phyloP scores from a whole-genome alignment of 2,113 vertebrate genomes.

The Tyto alba region DNA sequence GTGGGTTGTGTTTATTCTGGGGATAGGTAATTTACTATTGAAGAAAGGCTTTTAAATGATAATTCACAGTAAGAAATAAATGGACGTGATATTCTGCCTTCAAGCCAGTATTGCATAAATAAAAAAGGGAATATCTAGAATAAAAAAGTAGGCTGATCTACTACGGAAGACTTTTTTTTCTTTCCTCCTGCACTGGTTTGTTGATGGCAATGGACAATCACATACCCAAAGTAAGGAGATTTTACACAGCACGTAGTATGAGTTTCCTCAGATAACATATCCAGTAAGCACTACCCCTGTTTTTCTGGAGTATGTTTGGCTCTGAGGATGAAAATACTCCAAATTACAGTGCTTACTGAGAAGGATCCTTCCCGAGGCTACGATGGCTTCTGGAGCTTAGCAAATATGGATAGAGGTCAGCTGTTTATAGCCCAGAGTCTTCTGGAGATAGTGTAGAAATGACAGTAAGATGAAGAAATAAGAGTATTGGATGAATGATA shows the following conservation, averaged over 20 bases:
- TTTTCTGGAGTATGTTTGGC: neutral
- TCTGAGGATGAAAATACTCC: neutral
- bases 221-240: neutral
- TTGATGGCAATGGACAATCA: neutral
- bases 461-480: neutral
- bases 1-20: neutral
- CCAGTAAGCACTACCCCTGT: neutral
- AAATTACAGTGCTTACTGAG: neutral
- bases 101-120: neutral
- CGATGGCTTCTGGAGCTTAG: neutral
- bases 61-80: neutral
- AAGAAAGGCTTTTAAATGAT: neutral
- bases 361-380: neutral
- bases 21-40: neutral
- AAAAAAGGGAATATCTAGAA: neutral
- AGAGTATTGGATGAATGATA: neutral
- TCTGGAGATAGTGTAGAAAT: neutral
- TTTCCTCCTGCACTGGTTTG: neutral
- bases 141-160: neutral
- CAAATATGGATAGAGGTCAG: neutral
- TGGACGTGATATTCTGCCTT: neutral
- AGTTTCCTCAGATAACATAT: neutral
- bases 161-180: neutral
- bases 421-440: neutral
- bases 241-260: neutral